phyloP scores from a whole-genome alignment of 2,888 invertebrate species.

The Ectemnius lituratus region DNA sequence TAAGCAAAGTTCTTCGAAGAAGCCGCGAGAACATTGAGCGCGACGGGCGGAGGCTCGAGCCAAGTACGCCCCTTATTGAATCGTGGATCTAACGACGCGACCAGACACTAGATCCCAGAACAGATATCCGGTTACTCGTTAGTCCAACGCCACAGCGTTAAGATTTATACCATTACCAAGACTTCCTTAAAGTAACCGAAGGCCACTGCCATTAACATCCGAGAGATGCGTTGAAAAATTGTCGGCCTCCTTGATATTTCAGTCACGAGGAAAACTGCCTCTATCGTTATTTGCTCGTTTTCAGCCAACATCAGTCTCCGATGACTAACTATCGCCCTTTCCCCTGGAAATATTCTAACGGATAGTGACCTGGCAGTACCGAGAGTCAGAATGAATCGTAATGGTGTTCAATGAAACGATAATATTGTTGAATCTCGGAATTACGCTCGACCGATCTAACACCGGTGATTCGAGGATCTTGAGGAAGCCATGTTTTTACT shows the following conservation, averaged over 20 bases:
- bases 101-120: slow-evolving; percentile 62
- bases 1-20: slow-evolving; percentile 63
- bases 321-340: no score
- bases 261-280: neutral
- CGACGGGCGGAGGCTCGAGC: slow-evolving; percentile 27
- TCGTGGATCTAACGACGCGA: slow-evolving; percentile 63
- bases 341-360: neutral
- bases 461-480: neutral
- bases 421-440: neutral
- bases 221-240: slow-evolving; percentile 8
- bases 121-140: slow-evolving; percentile 67
- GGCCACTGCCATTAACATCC: slow-evolving; percentile 7
- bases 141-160: slow-evolving; percentile 48
- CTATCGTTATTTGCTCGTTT: neutral
- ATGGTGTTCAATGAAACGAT: neutral
- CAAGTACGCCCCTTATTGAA: slow-evolving; percentile 64
- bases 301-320: no score
- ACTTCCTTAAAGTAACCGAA: slow-evolving; percentile 55
- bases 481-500: slow-evolving; percentile 1
- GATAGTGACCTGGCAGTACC: neutral
- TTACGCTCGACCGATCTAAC: neutral
- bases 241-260: slow-evolving; percentile 17
- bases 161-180: slow-evolving; percentile 67
- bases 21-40: slow-evolving; percentile 21
- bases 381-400: neutral